Conservation (phyloP, 2,797 vertebrate species). For the Phoxinus dragarum region DNA sequence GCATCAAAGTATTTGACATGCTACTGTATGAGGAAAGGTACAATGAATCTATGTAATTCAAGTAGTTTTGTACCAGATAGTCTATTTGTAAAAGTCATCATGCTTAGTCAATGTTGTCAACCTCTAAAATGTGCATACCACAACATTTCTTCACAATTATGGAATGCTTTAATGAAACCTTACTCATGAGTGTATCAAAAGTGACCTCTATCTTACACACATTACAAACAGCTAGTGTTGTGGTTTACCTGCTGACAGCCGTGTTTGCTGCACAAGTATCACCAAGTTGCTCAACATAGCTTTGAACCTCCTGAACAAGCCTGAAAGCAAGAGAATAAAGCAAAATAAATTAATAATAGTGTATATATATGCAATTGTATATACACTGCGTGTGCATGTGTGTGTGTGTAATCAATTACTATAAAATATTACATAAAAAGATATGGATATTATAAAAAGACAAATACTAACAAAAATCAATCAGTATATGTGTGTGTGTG, state of each 20-base stretch:
- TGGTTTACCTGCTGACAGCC: constrained; percentile 78
- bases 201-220: background rate
- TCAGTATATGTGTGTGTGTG: no score
- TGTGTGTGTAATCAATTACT: no score
- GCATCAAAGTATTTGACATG: background rate
- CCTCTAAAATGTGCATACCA: background rate
- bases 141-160: background rate
- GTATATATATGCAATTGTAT: no score
- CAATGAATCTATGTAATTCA: background rate
- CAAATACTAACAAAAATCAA: no score
- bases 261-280: constrained; percentile 82
- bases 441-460: no score
- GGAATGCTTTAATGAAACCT: background rate
- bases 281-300: constrained; percentile 88
- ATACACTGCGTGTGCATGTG: no score
- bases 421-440: no score
- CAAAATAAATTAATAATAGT: background rate
- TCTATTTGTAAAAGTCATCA: background rate
- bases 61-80: background rate
- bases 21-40: background rate
- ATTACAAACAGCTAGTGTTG: background rate
- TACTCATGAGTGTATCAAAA: background rate
- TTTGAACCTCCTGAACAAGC: constrained; percentile 88
- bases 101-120: background rate
- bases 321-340: constrained; percentile 69